Conservation (phyloP, 2,113 vertebrate genomes). For the Mellivora capensis region DNA sequence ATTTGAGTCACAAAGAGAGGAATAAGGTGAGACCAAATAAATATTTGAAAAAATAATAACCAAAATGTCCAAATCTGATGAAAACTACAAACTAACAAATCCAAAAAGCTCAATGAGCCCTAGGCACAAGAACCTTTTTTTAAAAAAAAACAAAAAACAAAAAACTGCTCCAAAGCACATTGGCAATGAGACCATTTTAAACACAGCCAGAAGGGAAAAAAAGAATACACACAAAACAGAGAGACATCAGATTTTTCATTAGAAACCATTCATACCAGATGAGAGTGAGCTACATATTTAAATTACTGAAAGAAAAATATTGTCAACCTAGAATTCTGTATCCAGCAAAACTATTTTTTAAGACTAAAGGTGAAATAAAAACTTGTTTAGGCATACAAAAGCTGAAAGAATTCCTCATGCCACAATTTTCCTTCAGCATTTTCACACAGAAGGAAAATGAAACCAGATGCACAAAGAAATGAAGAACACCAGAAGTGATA, state of each 20-base stretch:
- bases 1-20: not conserved
- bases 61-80: not conserved
- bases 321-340: not conserved
- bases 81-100: not conserved
- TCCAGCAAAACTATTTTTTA: not conserved
- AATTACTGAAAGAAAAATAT: not conserved
- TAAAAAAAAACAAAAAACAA: not conserved
- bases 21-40: not conserved
- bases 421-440: not conserved
- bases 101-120: not conserved
- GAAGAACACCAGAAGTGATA: not conserved
- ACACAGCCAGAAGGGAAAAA: not conserved
- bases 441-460: not conserved
- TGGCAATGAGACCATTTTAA: not conserved
- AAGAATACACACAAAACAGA: not conserved
- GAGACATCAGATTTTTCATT: not conserved
- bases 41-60: not conserved
- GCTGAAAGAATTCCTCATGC: not conserved
- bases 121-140: not conserved
- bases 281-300: not conserved
- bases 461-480: not conserved
- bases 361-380: not conserved
- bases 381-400: not conserved
- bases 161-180: not conserved
- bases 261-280: not conserved